A percentile compares a stretch with the other conserved stretches of the same genome.
phyloP scores from a whole-genome alignment of 2,888 invertebrate species.

The Agonopterix heracliana region DNA sequence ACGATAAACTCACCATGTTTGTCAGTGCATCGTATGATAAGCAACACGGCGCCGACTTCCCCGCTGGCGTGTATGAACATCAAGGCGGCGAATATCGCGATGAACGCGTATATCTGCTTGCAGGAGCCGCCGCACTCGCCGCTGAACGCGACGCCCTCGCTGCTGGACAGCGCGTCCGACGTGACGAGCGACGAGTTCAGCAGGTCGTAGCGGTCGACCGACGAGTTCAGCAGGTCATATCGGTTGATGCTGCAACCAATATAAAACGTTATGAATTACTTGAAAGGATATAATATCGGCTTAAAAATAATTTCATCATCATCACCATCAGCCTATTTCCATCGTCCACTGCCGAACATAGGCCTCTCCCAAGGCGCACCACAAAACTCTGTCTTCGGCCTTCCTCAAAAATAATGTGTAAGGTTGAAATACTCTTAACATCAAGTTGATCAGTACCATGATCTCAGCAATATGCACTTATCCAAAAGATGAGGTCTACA shows the following conservation, averaged over 20 bases:
- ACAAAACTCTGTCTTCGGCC: too few relatives aligned
- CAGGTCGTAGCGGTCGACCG: constrained; percentile 32
- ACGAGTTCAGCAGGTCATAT: not conserved
- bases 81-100: constrained; percentile 85
- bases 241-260: constrained; percentile 25
- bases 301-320: too few relatives aligned
- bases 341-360: too few relatives aligned
- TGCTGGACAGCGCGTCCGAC: not conserved
- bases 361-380: too few relatives aligned
- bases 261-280: not conserved
- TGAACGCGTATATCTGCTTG: constrained; percentile 86
- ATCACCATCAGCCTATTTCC: too few relatives aligned
- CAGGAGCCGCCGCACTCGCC: constrained; percentile 90
- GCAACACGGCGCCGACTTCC: constrained; percentile 92
- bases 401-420: too few relatives aligned
- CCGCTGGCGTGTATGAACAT: constrained; percentile 95
- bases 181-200: constrained; percentile 17
- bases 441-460: too few relatives aligned
- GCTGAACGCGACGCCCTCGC: constrained; percentile 77
- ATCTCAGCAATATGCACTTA: too few relatives aligned
- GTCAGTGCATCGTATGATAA: constrained; percentile 93
- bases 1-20: constrained; percentile 75
- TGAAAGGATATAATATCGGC: too few relatives aligned
- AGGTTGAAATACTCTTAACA: too few relatives aligned
- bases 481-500: too few relatives aligned